Conservation (phyloP, 2,113 vertebrate species). For the Amphiprion percula region DNA sequence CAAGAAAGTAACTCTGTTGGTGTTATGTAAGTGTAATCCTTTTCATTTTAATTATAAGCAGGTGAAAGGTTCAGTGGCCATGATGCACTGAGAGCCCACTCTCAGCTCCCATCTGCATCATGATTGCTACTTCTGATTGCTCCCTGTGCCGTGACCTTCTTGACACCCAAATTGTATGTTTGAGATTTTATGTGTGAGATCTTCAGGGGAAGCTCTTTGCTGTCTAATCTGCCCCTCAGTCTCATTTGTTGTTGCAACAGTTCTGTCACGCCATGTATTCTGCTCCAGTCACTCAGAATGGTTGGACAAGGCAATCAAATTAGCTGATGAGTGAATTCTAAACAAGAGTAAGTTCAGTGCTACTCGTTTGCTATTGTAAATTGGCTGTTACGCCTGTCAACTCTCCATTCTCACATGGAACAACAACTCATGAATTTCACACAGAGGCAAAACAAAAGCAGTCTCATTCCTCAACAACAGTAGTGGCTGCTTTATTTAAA, state of each 20-base stretch:
- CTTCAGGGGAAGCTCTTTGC: not conserved
- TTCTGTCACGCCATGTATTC: not conserved
- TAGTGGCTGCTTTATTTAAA: too few relatives aligned
- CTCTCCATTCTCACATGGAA: not conserved
- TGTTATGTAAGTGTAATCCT: not conserved
- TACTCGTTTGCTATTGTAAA: not conserved
- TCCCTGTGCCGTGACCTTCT: not conserved
- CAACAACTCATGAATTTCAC: not conserved
- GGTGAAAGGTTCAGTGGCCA: constrained; percentile 29
- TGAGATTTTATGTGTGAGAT: not conserved
- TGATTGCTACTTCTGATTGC: not conserved
- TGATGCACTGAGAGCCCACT: not conserved
- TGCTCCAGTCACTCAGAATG: not conserved
- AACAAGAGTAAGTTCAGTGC: not conserved
- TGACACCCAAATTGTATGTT: constrained; percentile 8
- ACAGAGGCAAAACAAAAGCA: not conserved
- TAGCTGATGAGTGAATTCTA: constrained; percentile 8
- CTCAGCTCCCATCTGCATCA: not conserved
- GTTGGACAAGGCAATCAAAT: not conserved
- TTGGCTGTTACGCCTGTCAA: not conserved
- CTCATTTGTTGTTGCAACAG: not conserved
- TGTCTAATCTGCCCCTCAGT: not conserved
- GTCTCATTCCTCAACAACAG: not conserved
- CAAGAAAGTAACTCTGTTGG: not conserved
- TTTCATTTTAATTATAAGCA: constrained; percentile 21